phyloP scores from a whole-genome alignment of 2,888 invertebrate species.

The Dermolepida albohirtum region DNA sequence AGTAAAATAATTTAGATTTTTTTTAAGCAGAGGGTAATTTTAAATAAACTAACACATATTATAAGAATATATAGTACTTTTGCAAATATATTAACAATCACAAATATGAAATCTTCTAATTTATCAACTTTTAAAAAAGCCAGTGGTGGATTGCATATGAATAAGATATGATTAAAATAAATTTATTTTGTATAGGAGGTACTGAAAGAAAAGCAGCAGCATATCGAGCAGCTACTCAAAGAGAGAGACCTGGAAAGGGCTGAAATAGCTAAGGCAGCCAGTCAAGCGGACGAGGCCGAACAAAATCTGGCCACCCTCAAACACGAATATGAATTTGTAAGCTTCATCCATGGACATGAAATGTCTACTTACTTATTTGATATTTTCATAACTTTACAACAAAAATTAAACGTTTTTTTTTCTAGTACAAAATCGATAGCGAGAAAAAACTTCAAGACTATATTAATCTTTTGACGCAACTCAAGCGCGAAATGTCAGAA shows the following conservation, averaged over 20 bases:
- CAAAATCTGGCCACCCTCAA: constrained; percentile 71
- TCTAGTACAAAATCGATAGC: constrained; percentile 69
- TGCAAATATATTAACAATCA: too few species aligned
- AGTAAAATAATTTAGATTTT: too few species aligned
- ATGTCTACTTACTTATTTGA: too few species aligned
- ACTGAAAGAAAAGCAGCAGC: constrained; percentile 92
- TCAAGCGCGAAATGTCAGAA: constrained; percentile 70
- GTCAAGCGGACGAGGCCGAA: constrained; percentile 84
- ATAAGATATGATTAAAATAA: background rate
- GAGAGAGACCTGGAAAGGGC: constrained; percentile 92
- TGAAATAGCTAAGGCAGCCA: constrained; percentile 86
- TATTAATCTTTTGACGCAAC: constrained; percentile 67
- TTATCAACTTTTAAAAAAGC: background rate
- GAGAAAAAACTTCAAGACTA: constrained; percentile 71
- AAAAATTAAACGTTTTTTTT: constrained; percentile 35
- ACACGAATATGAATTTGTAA: constrained; percentile 76
- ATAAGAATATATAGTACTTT: too few species aligned
- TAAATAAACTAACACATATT: too few species aligned
- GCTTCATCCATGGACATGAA: constrained; percentile 14
- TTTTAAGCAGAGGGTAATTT: too few species aligned
- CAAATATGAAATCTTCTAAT: too few species aligned
- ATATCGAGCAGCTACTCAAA: constrained; percentile 90
- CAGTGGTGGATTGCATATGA: constrained; percentile 2
- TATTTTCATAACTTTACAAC: background rate
- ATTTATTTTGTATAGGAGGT: constrained; percentile 75